Evolutionary conservation across 1,140 invertebrate genomes (phyloP).

Genomic region (Sycobia sp.): DNA sequence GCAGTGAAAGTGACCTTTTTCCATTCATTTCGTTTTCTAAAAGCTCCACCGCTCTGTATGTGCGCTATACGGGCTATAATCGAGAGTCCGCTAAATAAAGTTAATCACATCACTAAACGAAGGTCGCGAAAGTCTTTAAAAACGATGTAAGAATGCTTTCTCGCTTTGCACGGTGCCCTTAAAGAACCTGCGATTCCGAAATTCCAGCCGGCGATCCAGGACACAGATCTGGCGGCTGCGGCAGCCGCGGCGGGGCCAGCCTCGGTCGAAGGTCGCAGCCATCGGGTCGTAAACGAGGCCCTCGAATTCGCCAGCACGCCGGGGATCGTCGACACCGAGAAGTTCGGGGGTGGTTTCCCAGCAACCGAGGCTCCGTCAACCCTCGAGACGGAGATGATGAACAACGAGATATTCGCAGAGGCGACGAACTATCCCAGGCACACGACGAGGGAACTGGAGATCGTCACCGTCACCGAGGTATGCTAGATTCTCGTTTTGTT

Average conservation of each 20-base stretch:
- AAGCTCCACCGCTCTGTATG: too few relatives aligned
- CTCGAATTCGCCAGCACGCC: conserved; percentile 1
- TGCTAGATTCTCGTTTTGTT: neutral
- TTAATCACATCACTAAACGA: too few relatives aligned
- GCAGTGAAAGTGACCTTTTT: too few relatives aligned
- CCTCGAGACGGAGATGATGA: conserved; percentile 52
- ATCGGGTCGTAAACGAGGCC: conserved; percentile 49
- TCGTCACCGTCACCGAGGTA: conserved; percentile 37
- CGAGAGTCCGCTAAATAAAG: too few relatives aligned
- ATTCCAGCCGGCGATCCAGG: conserved; percentile 39
- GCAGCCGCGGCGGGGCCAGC: too few relatives aligned
- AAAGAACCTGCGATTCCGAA: neutral
- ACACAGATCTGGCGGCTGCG: conserved; percentile 36
- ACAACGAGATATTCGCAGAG: conserved; percentile 55
- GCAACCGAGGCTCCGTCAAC: conserved; percentile 45
- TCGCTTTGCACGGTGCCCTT: too few relatives aligned
- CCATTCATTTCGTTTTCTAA: too few relatives aligned
- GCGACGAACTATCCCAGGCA: conserved; percentile 48
- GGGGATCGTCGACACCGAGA: conserved; percentile 6
- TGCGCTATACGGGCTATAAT: too few relatives aligned
- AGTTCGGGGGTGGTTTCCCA: conserved; percentile 24
- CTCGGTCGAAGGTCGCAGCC: conserved; percentile 56
- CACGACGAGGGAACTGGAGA: conserved; percentile 41
- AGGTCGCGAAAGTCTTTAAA: too few relatives aligned
- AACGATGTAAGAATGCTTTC: too few relatives aligned